Percentiles rank a stretch among this genome's conserved stretches.
Conservation (phyloP, 2,113 vertebrate genomes). For the Sphyrna mokarran region DNA sequence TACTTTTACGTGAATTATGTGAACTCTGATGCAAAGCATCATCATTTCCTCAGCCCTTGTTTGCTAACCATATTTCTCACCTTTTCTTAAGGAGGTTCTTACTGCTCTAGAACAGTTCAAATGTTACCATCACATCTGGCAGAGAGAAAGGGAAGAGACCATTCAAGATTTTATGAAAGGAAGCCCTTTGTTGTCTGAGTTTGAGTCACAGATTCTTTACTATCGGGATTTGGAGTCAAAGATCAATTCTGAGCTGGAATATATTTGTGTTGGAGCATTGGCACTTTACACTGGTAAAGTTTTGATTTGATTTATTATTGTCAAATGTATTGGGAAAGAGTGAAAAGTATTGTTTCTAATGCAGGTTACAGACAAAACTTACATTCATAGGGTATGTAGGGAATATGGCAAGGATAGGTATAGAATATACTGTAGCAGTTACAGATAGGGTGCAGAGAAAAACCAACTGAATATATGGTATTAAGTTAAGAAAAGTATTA, state of each 20-base stretch:
- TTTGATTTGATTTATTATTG: too few relatives aligned
- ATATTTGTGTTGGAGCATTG: conserved; percentile 72
- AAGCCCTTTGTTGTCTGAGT: conserved; percentile 73
- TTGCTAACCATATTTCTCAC: neutral
- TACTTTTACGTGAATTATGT: neutral
- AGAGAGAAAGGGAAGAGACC: conserved; percentile 71
- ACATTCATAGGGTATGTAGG: too few relatives aligned
- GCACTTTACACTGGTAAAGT: conserved; percentile 77
- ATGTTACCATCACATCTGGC: conserved; percentile 83
- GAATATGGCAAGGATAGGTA: too few relatives aligned
- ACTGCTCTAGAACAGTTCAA: conserved; percentile 67
- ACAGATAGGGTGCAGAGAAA: too few relatives aligned
- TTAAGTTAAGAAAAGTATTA: neutral
- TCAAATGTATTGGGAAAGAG: too few relatives aligned
- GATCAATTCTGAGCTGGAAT: conserved; percentile 78
- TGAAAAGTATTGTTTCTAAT: too few relatives aligned
- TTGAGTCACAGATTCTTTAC: conserved; percentile 82
- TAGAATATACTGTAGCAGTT: too few relatives aligned
- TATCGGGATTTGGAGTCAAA: conserved; percentile 73
- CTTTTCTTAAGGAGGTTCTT: conserved; percentile 64
- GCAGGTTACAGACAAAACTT: too few relatives aligned
- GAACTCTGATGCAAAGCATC: too few relatives aligned
- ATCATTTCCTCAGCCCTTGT: neutral
- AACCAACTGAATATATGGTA: too few relatives aligned
- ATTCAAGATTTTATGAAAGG: conserved; percentile 62